phyloP scores from a whole-genome alignment of 2,888 invertebrate species.

The Yponomeuta plumbellus region DNA sequence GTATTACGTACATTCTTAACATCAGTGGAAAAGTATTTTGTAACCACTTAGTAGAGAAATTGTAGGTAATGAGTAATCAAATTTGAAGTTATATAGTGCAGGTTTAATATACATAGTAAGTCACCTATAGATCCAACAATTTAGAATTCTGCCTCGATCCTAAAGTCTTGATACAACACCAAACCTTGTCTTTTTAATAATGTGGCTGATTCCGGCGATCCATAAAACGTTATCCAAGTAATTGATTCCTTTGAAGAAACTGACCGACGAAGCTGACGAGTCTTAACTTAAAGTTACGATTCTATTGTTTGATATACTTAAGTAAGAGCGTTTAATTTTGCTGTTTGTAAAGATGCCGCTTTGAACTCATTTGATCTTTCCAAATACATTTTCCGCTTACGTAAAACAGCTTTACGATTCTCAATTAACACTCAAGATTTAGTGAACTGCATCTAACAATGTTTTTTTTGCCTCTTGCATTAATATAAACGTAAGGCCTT shows the following conservation, averaged over 20 bases:
- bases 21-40: not conserved
- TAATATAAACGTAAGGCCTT: not conserved
- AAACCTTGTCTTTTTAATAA: not conserved
- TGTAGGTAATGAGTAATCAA: not conserved
- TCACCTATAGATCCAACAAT: not conserved
- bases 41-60: not conserved
- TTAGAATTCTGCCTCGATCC: not conserved
- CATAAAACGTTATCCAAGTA: not conserved
- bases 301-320: not conserved
- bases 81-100: not conserved
- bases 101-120: not conserved
- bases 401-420: no score
- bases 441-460: no score
- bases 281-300: not conserved
- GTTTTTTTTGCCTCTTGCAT: no score
- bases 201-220: no score
- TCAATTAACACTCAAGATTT: no score
- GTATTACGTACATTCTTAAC: not conserved
- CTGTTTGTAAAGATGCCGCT: not conserved
- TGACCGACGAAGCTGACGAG: constrained; percentile 19
- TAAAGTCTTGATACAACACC: not conserved
- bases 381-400: not conserved
- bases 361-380: not conserved
- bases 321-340: no score
- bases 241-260: constrained; percentile 21